Conservation (phyloP, 2,113 vertebrate species). For the Amblyornis subalaris region DNA sequence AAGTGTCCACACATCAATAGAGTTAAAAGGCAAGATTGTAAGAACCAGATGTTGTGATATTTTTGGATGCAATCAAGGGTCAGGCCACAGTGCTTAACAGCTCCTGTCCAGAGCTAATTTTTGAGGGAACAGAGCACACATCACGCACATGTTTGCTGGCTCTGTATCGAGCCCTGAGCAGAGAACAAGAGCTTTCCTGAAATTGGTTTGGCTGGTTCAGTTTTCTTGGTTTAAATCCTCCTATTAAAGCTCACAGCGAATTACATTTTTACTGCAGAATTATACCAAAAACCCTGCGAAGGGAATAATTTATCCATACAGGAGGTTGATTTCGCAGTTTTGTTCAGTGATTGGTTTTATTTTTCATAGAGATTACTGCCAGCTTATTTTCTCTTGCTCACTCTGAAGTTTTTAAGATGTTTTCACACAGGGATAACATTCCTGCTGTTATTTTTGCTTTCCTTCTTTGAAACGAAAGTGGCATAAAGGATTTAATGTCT, state of each 20-base stretch:
- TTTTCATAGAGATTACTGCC: background rate
- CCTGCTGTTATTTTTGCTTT: background rate
- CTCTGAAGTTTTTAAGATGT: background rate
- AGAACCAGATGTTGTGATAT: conserved; percentile 28
- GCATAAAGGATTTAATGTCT: background rate
- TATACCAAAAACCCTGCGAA: background rate
- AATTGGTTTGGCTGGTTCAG: background rate
- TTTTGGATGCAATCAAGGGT: conserved; percentile 1
- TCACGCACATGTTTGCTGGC: background rate
- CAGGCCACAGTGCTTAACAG: background rate
- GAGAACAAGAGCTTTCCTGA: background rate
- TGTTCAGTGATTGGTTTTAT: background rate
- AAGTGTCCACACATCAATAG: background rate
- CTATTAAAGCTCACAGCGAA: background rate
- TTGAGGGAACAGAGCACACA: background rate
- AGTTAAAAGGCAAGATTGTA: background rate
- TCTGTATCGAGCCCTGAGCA: background rate
- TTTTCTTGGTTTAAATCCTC: background rate
- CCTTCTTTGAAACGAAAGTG: background rate
- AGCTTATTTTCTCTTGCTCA: background rate
- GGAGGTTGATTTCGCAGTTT: background rate
- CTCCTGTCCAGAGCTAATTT: conserved; percentile 6
- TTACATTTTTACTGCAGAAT: background rate
- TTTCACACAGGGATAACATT: background rate
- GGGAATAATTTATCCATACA: background rate